Percentiles rank a stretch among this genome's conserved stretches.
These are phyloP conservation scores for Eueides isabella DNA, from an alignment of 1,140 invertebrate species.

Conservation along the genomic window DNA sequence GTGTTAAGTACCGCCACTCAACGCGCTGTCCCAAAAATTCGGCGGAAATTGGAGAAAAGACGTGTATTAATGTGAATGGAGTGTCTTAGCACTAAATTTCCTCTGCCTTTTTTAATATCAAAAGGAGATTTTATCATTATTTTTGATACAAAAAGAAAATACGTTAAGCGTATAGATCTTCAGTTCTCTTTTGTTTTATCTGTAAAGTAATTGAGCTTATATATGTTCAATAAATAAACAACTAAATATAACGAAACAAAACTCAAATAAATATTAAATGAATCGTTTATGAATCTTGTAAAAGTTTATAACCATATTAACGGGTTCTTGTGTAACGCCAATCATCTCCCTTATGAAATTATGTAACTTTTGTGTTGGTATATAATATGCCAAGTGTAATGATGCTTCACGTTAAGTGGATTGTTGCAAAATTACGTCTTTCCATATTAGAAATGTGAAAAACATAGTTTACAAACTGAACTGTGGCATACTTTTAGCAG, in stretches of 20 bases:
- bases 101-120: no score
- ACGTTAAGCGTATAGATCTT: no score
- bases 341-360: constrained; percentile 17
- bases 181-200: no score
- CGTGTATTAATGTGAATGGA: no score
- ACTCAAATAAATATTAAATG: background rate
- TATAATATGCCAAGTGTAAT: constrained; percentile 12
- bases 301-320: constrained; percentile 17
- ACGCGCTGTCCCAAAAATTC: no score
- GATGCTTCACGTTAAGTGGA: constrained; percentile 2
- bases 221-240: no score
- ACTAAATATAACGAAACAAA: background rate
- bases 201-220: no score
- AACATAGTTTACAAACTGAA: background rate
- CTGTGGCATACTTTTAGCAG: background rate
- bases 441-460: constrained; percentile 3
- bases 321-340: constrained; percentile 17
- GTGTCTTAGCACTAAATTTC: no score
- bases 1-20: no score
- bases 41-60: no score
- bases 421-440: background rate
- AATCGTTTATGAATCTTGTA: background rate
- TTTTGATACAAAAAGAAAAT: no score
- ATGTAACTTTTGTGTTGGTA: background rate
- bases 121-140: no score